phyloP scores from a whole-genome alignment of 2,888 invertebrate species.

The Pristionchus fissidentatus region DNA sequence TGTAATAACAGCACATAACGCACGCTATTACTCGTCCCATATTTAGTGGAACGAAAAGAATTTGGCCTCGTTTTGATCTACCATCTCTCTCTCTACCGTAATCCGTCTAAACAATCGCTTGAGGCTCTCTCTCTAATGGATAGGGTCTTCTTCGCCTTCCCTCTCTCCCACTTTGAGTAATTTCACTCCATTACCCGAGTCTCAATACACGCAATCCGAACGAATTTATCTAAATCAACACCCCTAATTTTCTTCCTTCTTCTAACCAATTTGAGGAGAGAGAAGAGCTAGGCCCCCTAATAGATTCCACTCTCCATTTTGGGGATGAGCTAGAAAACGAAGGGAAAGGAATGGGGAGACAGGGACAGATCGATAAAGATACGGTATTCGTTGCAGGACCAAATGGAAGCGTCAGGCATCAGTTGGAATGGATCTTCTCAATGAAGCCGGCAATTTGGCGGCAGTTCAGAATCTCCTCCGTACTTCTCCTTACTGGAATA shows the following conservation, averaged over 20 bases:
- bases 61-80: conserved; percentile 25
- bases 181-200: conserved; percentile 34
- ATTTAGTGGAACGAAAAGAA: conserved; percentile 40
- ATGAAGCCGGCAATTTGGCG: conserved; percentile 97
- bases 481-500: conserved; percentile 73
- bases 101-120: background rate
- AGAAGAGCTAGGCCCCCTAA: conserved; percentile 23
- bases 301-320: conserved; percentile 31
- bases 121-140: conserved; percentile 31
- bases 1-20: conserved; percentile 43
- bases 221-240: conserved; percentile 48
- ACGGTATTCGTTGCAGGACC: conserved; percentile 82
- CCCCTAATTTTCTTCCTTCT: conserved; percentile 31
- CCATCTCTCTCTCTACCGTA: conserved; percentile 15
- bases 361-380: background rate
- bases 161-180: conserved; percentile 35
- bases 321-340: too few relatives aligned
- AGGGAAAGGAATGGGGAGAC: background rate
- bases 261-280: conserved; percentile 38
- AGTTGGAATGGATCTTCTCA: conserved; percentile 93
- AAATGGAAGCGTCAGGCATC: conserved; percentile 99
- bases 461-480: conserved; percentile 86
- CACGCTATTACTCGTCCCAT: conserved; percentile 34
- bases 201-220: conserved; percentile 28
- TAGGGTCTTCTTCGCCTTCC: background rate